Evolutionary conservation across 2,888 invertebrate species (phyloP).

Genomic region (Leptodirus hochenwartii): DNA sequence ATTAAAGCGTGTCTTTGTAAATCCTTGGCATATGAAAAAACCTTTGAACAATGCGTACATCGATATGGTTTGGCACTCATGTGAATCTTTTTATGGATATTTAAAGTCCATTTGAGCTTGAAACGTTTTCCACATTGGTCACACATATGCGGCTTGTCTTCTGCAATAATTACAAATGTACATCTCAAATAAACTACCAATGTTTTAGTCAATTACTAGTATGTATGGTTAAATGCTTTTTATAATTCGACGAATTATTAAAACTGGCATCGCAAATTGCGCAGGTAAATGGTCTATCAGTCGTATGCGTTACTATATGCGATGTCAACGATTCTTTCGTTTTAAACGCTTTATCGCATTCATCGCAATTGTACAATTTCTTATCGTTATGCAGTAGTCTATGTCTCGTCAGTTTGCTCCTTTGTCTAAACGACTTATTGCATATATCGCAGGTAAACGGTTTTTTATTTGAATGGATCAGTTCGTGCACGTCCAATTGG

Average conservation of each 20-base stretch:
- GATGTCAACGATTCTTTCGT: constrained; percentile 37
- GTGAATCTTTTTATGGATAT: constrained; percentile 36
- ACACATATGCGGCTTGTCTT: constrained; percentile 36
- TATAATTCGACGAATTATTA: constrained; percentile 45
- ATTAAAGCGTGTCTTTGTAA: constrained; percentile 48
- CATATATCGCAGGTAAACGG: constrained; percentile 29
- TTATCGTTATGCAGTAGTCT: constrained; percentile 39
- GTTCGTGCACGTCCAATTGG: constrained; percentile 54
- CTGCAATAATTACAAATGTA: constrained; percentile 20
- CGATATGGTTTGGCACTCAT: constrained; percentile 32
- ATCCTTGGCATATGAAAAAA: constrained; percentile 49
- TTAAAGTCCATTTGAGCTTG: constrained; percentile 37
- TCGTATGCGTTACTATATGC: constrained; percentile 42
- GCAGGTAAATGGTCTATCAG: constrained; percentile 42
- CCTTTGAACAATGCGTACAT: constrained; percentile 46
- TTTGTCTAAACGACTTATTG: constrained; percentile 47
- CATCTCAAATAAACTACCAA: constrained; percentile 1
- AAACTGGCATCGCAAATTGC: constrained; percentile 37
- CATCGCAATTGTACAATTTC: constrained; percentile 33
- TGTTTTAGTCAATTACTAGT: constrained; percentile 23
- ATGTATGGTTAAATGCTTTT: constrained; percentile 45
- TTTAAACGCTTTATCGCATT: constrained; percentile 43
- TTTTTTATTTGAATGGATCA: constrained; percentile 33
- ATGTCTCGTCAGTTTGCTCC: constrained; percentile 52
- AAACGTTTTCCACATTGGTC: constrained; percentile 40